A percentile compares a stretch with the other conserved stretches of the same genome.
Evolutionary conservation across 2,888 invertebrate species (phyloP).

Genomic region (Tinea semifulvella): DNA sequence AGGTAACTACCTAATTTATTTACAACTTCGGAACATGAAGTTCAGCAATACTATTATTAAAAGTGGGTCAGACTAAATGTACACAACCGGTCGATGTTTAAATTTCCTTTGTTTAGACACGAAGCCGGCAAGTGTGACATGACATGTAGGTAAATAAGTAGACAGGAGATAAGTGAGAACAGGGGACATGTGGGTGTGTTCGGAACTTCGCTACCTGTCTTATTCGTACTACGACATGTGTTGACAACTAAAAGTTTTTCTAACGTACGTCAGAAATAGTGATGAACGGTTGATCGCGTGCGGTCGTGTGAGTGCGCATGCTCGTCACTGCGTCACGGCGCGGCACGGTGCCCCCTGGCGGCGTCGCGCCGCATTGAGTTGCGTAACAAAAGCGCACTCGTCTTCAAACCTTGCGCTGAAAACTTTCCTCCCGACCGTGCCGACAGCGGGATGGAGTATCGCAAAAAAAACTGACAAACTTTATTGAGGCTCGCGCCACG

Average conservation of each 20-base stretch:
- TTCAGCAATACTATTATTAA: neutral
- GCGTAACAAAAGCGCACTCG: slow-evolving; percentile 63
- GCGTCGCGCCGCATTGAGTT: slow-evolving; percentile 56
- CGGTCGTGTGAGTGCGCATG: slow-evolving; percentile 42
- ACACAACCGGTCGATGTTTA: neutral
- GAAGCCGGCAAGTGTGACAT: neutral
- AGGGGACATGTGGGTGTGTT: neutral
- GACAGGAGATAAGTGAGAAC: slow-evolving; percentile 8
- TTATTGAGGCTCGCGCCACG: slow-evolving; percentile 10
- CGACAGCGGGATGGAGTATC: slow-evolving; percentile 43
- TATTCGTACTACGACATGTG: slow-evolving; percentile 22
- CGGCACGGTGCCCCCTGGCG: slow-evolving; percentile 61
- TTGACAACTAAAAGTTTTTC: slow-evolving; percentile 34
- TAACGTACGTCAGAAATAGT: slow-evolving; percentile 21
- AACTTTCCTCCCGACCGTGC: slow-evolving; percentile 53
- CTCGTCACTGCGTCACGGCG: slow-evolving; percentile 62
- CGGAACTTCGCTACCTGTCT: neutral
- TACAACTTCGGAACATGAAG: too few relatives aligned
- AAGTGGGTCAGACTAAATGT: slow-evolving; percentile 1
- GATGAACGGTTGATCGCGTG: neutral
- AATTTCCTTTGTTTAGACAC: slow-evolving; percentile 6
- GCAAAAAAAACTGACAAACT: slow-evolving; percentile 24
- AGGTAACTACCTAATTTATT: too few relatives aligned
- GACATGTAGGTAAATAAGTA: slow-evolving; percentile 6
- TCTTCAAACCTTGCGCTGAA: slow-evolving; percentile 49